These are phyloP conservation scores for Poecilus cupreus DNA, from an alignment of 2,888 invertebrate genomes.

Conservation along the genomic window DNA sequence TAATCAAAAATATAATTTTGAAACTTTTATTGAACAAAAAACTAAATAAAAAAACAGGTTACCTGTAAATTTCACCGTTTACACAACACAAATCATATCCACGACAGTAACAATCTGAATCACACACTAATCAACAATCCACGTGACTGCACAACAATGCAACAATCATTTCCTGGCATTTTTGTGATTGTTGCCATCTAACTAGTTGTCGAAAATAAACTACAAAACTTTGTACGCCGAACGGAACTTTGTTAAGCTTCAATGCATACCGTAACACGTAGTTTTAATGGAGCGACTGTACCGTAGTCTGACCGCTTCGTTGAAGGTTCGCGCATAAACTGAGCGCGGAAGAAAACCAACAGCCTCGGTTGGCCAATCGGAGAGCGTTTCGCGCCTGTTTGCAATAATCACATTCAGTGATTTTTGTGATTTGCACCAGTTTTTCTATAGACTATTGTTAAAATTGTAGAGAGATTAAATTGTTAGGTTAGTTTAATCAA, in stretches of 20 bases:
- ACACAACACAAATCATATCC: background rate
- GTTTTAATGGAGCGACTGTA: slow-evolving; percentile 1
- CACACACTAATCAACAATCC: background rate
- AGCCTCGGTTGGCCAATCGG: background rate
- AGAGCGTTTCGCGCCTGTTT: background rate
- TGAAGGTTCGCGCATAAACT: background rate
- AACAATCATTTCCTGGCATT: background rate
- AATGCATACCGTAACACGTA: slow-evolving; percentile 28
- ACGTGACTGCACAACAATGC: background rate
- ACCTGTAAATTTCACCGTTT: background rate
- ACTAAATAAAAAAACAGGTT: background rate
- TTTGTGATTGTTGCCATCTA: background rate
- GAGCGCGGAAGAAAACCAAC: background rate
- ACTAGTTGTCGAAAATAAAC: background rate
- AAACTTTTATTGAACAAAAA: too few relatives aligned
- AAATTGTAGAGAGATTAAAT: background rate
- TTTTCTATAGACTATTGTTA: background rate
- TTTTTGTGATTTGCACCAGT: background rate
- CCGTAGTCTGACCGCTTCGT: background rate
- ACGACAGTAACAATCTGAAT: background rate
- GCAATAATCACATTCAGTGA: background rate
- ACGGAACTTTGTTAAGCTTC: slow-evolving; percentile 25
- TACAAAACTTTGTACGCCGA: background rate
- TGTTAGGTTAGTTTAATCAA: background rate
- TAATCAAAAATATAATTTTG: too few relatives aligned